Base-by-base conservation (phyloP, 2,797 vertebrate species). In the Sebastes minor region DNA sequence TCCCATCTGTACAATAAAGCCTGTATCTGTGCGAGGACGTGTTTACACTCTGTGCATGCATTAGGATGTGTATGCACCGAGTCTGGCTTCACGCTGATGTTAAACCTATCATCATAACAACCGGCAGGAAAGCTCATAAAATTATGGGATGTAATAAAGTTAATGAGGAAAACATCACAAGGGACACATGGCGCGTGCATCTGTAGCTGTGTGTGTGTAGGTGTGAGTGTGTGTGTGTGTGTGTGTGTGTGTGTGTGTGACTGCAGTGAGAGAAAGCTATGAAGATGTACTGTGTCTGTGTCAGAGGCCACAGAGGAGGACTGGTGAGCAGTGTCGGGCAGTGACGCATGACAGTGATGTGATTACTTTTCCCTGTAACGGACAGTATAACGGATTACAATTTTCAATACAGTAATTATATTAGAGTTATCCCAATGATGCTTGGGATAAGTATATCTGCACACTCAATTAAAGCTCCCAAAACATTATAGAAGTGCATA, bases 91-190 rank as follows among this genome's bases (percentile, higher is more conserved):
- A 77, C 18, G 2, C 78, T 87, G 74, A 86, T 91, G 82, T 60
- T 85, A 80, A 91, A 91, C 32, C 80, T 80, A 81, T 93, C 80
- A 91, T 80, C 69, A 85, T 74, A 90, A 88, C 87, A 78, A 81
- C 76, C 8, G 32, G 28, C 72, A 61, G 73, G 83, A 86, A 85
- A 76, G 59, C 74, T 75, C 83, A 25, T 93, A 89, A 91, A 94
- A 91, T 82, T 76, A 90, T 74, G 80, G 64, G 77, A 84, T 81
- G 89, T 85, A 89, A 92, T 92, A 90, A 90, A 84, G 76, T 77
- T 89, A 91, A 92, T 86, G 80, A 92, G 87, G 25, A 87, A 81
- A 84, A 72, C 88, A 68, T 84, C 85, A 62, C 68, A 73, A 52
- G 80, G 76, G 91, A 83, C 61, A 63, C 57, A 57, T 79, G 55